Evolutionary conservation across 2,888 invertebrate genomes (phyloP), one percentile per base, ranked within the genome.

Genomic region (Elaeidobius kamerunicus): DNA sequence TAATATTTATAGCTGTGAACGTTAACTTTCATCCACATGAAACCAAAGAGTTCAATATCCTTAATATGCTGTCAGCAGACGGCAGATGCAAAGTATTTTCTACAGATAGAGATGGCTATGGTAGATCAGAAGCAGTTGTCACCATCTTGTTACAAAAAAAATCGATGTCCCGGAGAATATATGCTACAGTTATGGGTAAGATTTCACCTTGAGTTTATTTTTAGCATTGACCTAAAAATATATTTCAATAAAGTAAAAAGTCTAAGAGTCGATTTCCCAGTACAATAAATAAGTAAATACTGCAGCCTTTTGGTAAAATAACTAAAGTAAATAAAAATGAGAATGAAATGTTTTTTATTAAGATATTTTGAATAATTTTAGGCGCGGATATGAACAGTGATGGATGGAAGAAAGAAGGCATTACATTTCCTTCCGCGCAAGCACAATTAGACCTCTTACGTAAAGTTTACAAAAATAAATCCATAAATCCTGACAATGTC

Each of bases 61-160:
- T 63, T 1, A 60, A 59, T 34, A 52, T 61, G 39, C 20, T 63
- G n/a, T 23, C 56, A 7, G 12, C 27, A n/a, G 59, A 63, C n/a
- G 61, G 61, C 17, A 53, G 56, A 35, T 63, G 62, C 54, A 62
- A 91, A 67, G 86, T 90, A 36, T 96, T 97, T 68, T 95, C 96
- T 72, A 84, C 84, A 57, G 78, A 81, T 36, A 88, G 86, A 20
- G 81, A 85, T 63, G 92, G 92, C 0, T 92, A 91, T 64, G 85
- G 83, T 0, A 80, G 91, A 7, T 84, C 89, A 12, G 92, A 92
- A 70, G 84, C 87, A 0, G 75, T 91, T 3, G 82, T 80, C 2
- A 82, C 84, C 0, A 66, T 85, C 30, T 82, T 85, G 63, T 67
- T 92, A 15, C 91, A 92, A 69, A 86, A 83, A 60, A 79, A 69